These are phyloP conservation scores for Rhagologus leucostigma DNA, from an alignment of 2,113 vertebrate species.

Conservation along the genomic window DNA sequence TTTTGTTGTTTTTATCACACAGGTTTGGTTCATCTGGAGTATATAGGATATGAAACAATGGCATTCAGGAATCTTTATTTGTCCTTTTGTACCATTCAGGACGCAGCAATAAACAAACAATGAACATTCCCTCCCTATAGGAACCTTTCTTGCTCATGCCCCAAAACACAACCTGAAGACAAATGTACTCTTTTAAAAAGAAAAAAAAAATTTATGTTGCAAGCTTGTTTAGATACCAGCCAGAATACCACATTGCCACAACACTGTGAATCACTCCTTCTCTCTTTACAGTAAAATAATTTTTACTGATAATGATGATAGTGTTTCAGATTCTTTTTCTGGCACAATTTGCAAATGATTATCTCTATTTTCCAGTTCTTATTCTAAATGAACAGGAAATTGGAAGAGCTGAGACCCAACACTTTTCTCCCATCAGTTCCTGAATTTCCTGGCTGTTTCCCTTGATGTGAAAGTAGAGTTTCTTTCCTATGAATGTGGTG, in stretches of 20 bases:
- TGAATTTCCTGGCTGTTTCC: neutral
- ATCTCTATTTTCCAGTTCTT: neutral
- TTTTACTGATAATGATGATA: neutral
- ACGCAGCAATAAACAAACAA: conserved; percentile 18
- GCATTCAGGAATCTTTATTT: neutral
- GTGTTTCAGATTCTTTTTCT: neutral
- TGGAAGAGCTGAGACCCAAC: neutral
- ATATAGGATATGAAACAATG: neutral
- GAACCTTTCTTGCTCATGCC: neutral
- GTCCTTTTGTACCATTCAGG: neutral
- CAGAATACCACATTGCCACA: neutral
- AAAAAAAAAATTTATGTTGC: neutral
- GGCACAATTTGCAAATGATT: neutral
- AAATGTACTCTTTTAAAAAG: neutral
- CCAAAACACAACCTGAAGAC: conserved; percentile 9
- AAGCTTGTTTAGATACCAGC: neutral
- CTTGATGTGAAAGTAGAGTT: neutral
- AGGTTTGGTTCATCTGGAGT: neutral
- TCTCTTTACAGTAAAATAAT: neutral
- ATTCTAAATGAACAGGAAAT: neutral
- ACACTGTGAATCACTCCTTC: neutral
- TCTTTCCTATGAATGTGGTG: neutral
- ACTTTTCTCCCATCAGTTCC: neutral
- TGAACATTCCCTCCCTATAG: neutral
- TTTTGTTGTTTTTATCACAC: neutral